Base-by-base conservation (phyloP, 2,797 vertebrate genomes). In the Urosaurus nigricauda region DNA sequence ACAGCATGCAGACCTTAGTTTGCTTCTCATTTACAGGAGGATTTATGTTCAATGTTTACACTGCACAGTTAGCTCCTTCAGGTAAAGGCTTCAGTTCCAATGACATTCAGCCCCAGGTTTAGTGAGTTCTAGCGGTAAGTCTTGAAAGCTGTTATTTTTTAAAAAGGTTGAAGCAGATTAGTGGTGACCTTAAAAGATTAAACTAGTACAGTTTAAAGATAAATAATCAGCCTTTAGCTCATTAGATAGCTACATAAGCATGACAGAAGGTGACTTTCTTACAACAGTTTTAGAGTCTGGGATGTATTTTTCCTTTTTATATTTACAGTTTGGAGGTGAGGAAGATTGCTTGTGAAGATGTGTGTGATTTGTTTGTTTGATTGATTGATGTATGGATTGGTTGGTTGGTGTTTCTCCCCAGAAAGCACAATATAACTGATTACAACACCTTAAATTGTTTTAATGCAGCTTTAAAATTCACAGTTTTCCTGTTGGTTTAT, bases 251-350 rank as follows among this genome's bases (percentile, higher is more conserved):
- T 94, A 89, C 91, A 94, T 93, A 93, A 94, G 94, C 94, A 92
- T 95, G 94, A 95, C 93, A 95, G 93, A 96, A 96, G 95, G 95
- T 95, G 95, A 95, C 95, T 95, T 96, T 95, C 93, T 92, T 94
- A 90, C 93, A 89, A 90, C 85, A 92, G 85, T 93, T 92, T 87
- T 91, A 92, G 93, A 86, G 93, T 90, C 92, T 87, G 90, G 87
- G 84, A 80, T 85, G 91, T 89, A 79, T 95, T 80, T 63, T 70
- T 60, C 79, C 29, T 95, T 94, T 95, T 51, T 95, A 92, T 89
- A n/a, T 96, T 92, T 96, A 93, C 93, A 93, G 91, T 90, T 95
- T 83, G 93, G 82, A 51, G 26, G 75, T 74, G 68, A 90, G 88
- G 35, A 3, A 14, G 32, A 13, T 35, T 84, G 29, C n/a, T 53